Base-by-base conservation (phyloP, 2,797 vertebrate species). In the Pterois miles region DNA sequence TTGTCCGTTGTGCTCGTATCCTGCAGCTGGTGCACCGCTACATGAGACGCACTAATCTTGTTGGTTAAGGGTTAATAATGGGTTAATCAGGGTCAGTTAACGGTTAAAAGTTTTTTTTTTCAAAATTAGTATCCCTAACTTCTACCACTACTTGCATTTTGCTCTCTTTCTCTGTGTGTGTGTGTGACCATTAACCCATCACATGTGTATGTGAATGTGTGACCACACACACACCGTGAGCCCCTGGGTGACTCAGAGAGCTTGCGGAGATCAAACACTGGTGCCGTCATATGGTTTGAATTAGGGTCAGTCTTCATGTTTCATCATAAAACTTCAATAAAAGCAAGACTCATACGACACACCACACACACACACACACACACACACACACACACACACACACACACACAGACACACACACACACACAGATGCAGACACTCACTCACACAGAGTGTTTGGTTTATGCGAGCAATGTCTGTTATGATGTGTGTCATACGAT, bases 321-420 rank as follows among this genome's bases (percentile, higher is more conserved):
- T 94, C 94, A 94, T 95, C 95, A 96, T 97, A 95, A 95, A 94
- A 95, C 96, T 96, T 92, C 96, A 95, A 95, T 95, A 92, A 96
- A 96, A 95, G 86, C 33, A 54, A 84, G 9, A 80, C 80, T 65
- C 79, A 48, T 36, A 74, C 81, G 60, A 71, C 25, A 54, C 54
- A 74, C 81, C 58, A 71, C 25, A 54, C 54, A 74, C 80, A 71
- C 83, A 63, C 50, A 71, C 81, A 65, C 76, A 65, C 64, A 66
- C 81, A 72, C 29, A 5, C 29, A 31, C 29, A 31, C 3, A 31
- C 29, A 6, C 29, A 31, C 29, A 31, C n/a, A 31, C 29, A 31
- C 29, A 31, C 3, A 31, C 29, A 6, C 29, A 31, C 29, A 31
- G 29, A 50, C 74, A 48, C 65, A 60, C 34, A 10, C 65, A 50